Percentiles rank a stretch among this genome's conserved stretches.
Evolutionary conservation across 2,113 vertebrate species (phyloP).

Genomic region (Aldabrachelys gigantea): DNA sequence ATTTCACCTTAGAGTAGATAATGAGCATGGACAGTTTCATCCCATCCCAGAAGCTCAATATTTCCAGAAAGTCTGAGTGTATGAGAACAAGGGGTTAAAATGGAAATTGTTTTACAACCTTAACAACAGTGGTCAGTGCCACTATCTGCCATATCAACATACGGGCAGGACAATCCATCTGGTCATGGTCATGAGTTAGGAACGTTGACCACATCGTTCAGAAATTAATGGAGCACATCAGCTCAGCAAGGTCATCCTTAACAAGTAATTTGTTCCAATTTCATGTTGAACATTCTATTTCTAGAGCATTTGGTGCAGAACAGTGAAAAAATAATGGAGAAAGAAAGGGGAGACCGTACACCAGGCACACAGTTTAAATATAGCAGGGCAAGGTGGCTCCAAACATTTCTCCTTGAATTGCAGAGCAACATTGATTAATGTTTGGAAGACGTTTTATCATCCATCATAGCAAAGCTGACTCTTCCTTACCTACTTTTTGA

Average conservation of each 20-base stretch:
- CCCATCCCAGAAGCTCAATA: background rate
- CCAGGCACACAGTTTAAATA: background rate
- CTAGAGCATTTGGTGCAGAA: no score
- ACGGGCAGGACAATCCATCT: background rate
- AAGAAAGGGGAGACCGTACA: background rate
- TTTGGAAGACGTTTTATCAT: background rate
- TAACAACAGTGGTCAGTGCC: background rate
- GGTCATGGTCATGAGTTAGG: background rate
- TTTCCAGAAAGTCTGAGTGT: background rate
- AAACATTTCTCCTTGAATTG: background rate
- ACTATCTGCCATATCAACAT: accelerated
- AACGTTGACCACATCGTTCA: background rate
- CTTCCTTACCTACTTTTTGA: background rate
- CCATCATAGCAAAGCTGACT: background rate
- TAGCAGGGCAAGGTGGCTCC: background rate
- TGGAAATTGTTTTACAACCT: background rate
- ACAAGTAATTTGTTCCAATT: background rate
- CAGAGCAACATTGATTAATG: background rate
- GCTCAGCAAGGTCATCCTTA: background rate
- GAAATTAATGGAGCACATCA: accelerated
- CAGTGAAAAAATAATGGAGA: background rate
- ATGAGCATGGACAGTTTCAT: background rate
- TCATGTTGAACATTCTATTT: background rate
- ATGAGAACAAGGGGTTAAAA: background rate
- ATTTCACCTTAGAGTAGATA: background rate